phyloP scores from a whole-genome alignment of 1,140 invertebrate genomes.

The Cotesia vestalis region DNA sequence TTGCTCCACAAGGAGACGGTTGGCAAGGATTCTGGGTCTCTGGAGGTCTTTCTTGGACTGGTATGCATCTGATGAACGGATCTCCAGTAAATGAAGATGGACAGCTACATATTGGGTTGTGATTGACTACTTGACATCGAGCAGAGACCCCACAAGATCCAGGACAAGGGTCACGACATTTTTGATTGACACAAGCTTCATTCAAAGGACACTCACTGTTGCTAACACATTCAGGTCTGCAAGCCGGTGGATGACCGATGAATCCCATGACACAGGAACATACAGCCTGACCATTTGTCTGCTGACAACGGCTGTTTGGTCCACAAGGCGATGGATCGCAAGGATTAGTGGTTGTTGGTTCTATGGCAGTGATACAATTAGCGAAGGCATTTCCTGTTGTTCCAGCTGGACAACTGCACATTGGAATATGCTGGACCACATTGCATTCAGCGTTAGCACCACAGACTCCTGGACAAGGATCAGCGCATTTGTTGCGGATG shows the following conservation, averaged over 20 bases:
- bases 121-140: conserved; percentile 70
- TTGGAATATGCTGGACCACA: conserved; percentile 79
- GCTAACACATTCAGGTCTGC: conserved; percentile 72
- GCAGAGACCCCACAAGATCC: conserved; percentile 72
- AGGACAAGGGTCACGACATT: conserved; percentile 73
- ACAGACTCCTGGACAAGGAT: conserved; percentile 79
- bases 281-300: conserved; percentile 67
- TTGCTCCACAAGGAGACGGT: conserved; percentile 75
- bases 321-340: conserved; percentile 73
- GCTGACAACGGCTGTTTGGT: conserved; percentile 71
- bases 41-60: conserved; percentile 35
- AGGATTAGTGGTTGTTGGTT: conserved; percentile 52
- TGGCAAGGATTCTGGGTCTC: conserved; percentile 68
- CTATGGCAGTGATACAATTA: conserved; percentile 69
- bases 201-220: conserved; percentile 72
- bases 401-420: conserved; percentile 75
- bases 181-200: conserved; percentile 71
- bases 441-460: conserved; percentile 77
- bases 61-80: conserved; percentile 69
- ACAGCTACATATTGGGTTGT: conserved; percentile 72
- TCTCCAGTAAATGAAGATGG: conserved; percentile 70
- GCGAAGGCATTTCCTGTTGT: conserved; percentile 79
- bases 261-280: conserved; percentile 72
- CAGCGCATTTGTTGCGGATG: conserved; percentile 73
- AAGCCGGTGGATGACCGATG: conserved; percentile 72